Percentiles rank a stretch among this genome's conserved stretches.
Evolutionary conservation across 2,888 invertebrate genomes (phyloP).

Genomic region (Germaria angustata): DNA sequence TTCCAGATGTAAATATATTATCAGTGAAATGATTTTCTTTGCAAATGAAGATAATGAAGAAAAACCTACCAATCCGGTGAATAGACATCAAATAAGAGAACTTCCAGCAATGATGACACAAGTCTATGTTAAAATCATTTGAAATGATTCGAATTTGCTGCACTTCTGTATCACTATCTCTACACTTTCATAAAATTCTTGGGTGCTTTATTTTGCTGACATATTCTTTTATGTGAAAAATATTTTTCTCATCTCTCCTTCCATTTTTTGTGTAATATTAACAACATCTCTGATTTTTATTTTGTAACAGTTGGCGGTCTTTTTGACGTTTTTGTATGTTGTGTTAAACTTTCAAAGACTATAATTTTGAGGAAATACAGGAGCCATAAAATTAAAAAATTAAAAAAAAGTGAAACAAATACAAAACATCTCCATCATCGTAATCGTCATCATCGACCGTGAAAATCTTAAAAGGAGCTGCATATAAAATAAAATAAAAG

Average conservation of each 20-base stretch:
- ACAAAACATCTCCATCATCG: constrained; percentile 20
- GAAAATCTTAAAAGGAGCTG: constrained; percentile 14
- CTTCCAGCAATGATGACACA: no score
- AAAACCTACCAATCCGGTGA: no score
- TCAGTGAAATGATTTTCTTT: no score
- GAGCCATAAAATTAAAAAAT: constrained; percentile 74
- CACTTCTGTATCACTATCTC: no score
- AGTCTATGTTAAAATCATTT: no score
- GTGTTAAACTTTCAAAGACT: constrained; percentile 56
- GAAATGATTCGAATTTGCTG: no score
- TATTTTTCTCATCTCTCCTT: not conserved
- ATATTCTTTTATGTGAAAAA: no score
- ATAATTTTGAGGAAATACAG: constrained; percentile 69
- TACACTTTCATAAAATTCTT: no score
- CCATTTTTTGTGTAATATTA: not conserved
- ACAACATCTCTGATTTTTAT: constrained; percentile 1
- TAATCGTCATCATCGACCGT: constrained; percentile 56
- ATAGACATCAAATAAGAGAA: no score
- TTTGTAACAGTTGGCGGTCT: constrained; percentile 39
- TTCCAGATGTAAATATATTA: no score
- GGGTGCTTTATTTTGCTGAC: no score
- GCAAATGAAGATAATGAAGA: no score
- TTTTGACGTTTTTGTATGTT: constrained; percentile 44
- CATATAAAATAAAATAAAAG: not conserved
- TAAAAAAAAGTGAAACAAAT: constrained; percentile 52